These are phyloP conservation scores for Emydoidea blandingii DNA, from an alignment of 2,797 vertebrate genomes.

Conservation along the genomic window DNA sequence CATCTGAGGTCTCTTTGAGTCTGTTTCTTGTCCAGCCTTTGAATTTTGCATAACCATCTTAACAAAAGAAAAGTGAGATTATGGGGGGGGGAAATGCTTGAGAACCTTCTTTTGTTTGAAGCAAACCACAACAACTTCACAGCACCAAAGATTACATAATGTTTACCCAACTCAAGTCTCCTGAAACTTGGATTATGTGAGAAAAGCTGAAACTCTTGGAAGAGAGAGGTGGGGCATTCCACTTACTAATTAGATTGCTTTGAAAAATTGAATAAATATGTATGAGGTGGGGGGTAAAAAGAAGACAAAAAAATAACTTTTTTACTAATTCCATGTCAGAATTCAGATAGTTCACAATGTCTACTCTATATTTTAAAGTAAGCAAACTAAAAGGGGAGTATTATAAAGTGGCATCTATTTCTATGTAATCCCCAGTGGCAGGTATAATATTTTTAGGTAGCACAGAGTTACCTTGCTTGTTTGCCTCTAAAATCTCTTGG, in stretches of 20 bases:
- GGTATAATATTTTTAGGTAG: neutral
- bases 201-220: neutral
- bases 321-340: neutral
- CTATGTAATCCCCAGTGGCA: neutral
- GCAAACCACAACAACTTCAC: neutral
- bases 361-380: neutral
- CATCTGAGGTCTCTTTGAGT: neutral
- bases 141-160: neutral
- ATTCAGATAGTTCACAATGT: neutral
- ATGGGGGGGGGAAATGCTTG: neutral
- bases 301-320: neutral
- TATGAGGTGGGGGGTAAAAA: neutral
- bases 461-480: neutral
- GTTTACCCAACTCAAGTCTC: neutral
- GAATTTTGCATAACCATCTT: conserved; percentile 10
- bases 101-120: neutral
- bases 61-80: neutral
- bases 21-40: neutral
- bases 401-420: neutral
- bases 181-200: neutral
- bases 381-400: neutral
- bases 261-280: neutral
- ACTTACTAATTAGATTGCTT: neutral
- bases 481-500: neutral
- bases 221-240: neutral